phyloP scores from a whole-genome alignment of 2,113 vertebrate genomes.

The Cettia cetti region DNA sequence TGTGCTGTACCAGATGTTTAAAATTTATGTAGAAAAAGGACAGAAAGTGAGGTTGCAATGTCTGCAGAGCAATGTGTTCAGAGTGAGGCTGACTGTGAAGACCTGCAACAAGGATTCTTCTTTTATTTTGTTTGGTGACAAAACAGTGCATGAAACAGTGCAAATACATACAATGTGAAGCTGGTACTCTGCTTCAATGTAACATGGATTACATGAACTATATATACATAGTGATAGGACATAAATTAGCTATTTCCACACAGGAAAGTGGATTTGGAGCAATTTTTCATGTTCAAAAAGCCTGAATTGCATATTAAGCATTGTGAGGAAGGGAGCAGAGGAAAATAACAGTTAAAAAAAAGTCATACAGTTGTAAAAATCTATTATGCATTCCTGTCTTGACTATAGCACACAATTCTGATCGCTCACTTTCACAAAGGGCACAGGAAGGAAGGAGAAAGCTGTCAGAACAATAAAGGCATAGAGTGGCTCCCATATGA shows the following conservation, averaged over 20 bases:
- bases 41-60: neutral
- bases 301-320: neutral
- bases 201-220: neutral
- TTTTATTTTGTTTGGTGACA: neutral
- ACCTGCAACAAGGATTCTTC: neutral
- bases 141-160: neutral
- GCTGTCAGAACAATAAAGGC: neutral
- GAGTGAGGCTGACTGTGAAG: neutral
- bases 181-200: neutral
- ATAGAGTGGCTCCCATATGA: neutral
- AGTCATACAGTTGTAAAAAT: neutral
- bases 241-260: neutral
- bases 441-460: neutral
- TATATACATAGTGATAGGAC: neutral
- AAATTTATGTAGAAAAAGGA: neutral
- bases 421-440: neutral
- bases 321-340: neutral
- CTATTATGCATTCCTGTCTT: neutral
- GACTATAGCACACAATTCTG: neutral
- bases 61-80: neutral
- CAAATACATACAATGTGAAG: neutral
- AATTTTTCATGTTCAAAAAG: neutral
- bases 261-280: neutral
- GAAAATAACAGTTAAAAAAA: slow-evolving; percentile 1
- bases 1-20: neutral